Evolutionary conservation across 2,113 vertebrate species (phyloP).

Genomic region (Porphyrio hochstetteri): DNA sequence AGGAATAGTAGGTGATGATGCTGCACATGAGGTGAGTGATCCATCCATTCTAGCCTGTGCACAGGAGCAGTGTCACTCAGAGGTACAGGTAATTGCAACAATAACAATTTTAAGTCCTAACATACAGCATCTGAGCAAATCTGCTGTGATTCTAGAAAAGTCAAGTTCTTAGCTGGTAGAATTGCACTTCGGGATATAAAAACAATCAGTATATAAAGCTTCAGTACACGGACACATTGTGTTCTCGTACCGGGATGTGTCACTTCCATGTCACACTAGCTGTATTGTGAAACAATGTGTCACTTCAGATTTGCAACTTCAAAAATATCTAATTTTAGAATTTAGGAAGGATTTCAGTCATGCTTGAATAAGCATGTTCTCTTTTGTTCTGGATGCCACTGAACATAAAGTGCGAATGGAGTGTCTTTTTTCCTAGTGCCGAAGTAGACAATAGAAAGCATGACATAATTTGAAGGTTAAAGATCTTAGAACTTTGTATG

Average conservation of each 20-base stretch:
- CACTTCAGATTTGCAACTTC: neutral
- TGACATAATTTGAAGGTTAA: neutral
- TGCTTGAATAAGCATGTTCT: neutral
- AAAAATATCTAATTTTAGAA: neutral
- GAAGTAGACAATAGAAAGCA: neutral
- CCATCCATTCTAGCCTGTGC: neutral
- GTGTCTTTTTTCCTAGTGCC: neutral
- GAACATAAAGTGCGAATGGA: fast-evolving
- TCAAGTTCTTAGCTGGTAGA: neutral
- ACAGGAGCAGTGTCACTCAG: neutral
- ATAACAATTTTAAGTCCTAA: neutral
- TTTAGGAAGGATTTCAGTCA: neutral
- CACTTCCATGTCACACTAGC: neutral
- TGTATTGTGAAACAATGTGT: neutral
- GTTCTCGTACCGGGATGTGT: neutral
- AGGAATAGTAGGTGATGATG: neutral
- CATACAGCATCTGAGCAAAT: neutral
- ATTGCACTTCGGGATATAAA: neutral
- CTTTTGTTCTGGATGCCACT: neutral
- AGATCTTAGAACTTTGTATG: neutral
- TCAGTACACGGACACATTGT: neutral
- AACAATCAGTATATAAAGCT: neutral
- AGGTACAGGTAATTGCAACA: neutral
- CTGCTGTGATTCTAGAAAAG: neutral
- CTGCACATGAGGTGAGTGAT: neutral